Evolutionary conservation across 1,140 invertebrate genomes (phyloP).

Genomic region (Drosophila mayri): DNA sequence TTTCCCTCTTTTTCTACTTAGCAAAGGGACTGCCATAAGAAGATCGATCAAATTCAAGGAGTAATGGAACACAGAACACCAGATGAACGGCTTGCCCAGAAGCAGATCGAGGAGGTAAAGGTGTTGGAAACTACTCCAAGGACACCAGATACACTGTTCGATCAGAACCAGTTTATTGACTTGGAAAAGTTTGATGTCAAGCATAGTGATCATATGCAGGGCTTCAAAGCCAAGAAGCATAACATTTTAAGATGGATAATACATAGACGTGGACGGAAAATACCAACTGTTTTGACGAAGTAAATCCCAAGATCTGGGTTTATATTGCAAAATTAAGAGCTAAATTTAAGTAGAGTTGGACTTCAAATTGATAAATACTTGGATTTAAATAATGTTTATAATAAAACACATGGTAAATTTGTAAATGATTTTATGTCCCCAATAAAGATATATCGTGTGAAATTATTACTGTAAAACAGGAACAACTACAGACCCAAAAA

Average conservation of each 20-base stretch:
- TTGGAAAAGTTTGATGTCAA: background rate
- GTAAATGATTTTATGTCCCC: background rate
- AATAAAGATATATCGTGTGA: background rate
- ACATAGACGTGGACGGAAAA: background rate
- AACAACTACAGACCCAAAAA: background rate
- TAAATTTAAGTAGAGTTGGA: background rate
- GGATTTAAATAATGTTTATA: background rate
- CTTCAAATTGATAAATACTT: background rate
- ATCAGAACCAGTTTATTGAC: background rate
- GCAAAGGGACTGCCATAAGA: background rate
- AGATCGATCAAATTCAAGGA: too few relatives aligned
- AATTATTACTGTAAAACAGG: background rate
- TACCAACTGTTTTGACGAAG: background rate
- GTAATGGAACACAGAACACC: background rate
- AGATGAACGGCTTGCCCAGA: background rate
- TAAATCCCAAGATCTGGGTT: background rate
- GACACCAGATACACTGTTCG: background rate
- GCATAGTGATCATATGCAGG: too few relatives aligned
- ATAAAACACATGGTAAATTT: background rate
- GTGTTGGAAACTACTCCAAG: background rate
- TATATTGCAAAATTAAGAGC: background rate
- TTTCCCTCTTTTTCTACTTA: background rate
- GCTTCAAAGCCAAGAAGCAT: background rate
- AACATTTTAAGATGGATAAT: background rate
- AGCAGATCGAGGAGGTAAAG: background rate